Conservation (phyloP, 2,113 vertebrate genomes). For the Conger conger region DNA sequence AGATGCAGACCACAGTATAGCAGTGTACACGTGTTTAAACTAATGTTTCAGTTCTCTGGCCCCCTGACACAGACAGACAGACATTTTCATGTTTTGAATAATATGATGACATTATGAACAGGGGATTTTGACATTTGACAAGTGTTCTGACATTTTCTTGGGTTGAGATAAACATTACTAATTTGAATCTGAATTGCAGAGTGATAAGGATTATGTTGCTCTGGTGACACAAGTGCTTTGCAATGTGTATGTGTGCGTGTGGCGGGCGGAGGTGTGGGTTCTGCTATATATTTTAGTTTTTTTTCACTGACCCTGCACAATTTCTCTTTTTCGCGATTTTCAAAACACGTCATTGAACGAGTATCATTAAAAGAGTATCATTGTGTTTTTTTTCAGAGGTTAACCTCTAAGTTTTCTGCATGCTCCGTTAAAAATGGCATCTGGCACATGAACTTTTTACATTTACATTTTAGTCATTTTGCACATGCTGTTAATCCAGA, state of each 20-base stretch:
- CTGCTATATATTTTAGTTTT: not conserved
- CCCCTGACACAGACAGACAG: too few relatives aligned
- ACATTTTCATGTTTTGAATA: not conserved
- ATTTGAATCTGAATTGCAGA: not conserved
- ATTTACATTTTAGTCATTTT: too few relatives aligned
- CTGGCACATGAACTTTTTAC: not conserved
- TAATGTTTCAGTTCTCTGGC: too few relatives aligned
- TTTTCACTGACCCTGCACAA: not conserved
- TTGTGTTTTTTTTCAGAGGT: too few relatives aligned
- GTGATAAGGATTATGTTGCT: not conserved
- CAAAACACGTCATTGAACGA: not conserved
- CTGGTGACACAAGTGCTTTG: not conserved
- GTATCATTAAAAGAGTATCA: not conserved
- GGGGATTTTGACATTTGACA: too few relatives aligned
- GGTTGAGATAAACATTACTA: not conserved
- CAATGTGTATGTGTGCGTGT: too few relatives aligned
- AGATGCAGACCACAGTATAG: too few relatives aligned
- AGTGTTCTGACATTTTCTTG: not conserved
- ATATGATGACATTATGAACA: not conserved
- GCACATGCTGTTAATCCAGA: too few relatives aligned
- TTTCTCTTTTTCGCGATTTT: not conserved
- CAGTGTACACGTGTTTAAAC: too few relatives aligned
- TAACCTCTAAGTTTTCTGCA: not conserved
- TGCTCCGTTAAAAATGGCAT: not conserved
- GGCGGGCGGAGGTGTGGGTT: not conserved